Percentiles rank a stretch among this genome's conserved stretches.
Conservation (phyloP, 2,113 vertebrate species). For the Chaetorhynchus papuensis region DNA sequence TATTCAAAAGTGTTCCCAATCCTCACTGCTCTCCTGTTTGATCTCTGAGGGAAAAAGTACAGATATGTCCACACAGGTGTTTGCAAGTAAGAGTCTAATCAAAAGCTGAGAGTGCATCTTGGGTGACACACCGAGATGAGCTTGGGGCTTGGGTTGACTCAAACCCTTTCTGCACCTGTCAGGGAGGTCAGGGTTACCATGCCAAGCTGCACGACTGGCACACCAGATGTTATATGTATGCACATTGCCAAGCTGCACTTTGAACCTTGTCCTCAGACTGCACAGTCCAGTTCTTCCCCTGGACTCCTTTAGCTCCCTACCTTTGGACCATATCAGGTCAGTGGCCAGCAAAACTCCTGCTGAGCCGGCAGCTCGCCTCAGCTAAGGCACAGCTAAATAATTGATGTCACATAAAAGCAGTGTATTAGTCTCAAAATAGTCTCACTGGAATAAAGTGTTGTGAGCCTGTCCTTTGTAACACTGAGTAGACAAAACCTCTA, state of each 20-base stretch:
- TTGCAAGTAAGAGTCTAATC: neutral
- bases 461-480: neutral
- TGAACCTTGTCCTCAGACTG: neutral
- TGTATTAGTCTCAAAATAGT: neutral
- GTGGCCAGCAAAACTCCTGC: neutral
- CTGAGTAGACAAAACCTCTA: neutral
- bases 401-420: neutral
- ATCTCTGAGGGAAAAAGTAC: neutral
- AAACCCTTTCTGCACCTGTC: neutral
- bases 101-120: neutral
- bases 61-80: fast-evolving
- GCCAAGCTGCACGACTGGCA: neutral
- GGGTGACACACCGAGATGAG: neutral
- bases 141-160: neutral
- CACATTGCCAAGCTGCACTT: neutral
- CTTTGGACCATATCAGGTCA: neutral
- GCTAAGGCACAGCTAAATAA: neutral
- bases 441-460: neutral
- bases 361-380: neutral
- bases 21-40: neutral
- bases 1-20: neutral
- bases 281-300: neutral
- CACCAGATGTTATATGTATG: neutral
- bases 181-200: neutral
- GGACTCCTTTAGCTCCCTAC: neutral